Conservation (phyloP, 1,140 invertebrate genomes). For the Ceratosolen solmsi region DNA sequence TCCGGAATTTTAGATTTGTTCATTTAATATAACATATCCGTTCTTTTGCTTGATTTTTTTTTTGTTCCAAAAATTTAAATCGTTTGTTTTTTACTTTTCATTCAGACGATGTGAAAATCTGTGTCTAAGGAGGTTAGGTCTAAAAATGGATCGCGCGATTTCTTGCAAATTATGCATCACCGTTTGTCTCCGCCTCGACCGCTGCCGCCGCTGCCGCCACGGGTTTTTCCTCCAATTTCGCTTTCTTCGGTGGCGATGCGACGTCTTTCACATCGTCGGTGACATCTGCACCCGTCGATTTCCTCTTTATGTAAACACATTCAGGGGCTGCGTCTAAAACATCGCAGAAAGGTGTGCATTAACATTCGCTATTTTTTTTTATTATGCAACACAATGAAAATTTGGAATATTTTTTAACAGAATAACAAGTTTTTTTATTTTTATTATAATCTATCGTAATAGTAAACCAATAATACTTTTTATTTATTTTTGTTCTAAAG, state of each 20-base stretch:
- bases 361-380: background rate
- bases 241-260: conserved; percentile 82
- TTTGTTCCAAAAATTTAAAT: conserved; percentile 30
- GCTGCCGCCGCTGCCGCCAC: conserved; percentile 58
- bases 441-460: too few species aligned
- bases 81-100: conserved; percentile 17
- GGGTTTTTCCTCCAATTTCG: conserved; percentile 78
- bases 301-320: conserved; percentile 79
- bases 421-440: too few species aligned
- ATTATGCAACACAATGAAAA: too few species aligned
- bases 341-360: background rate
- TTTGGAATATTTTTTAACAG: too few species aligned
- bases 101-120: conserved; percentile 48
- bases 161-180: conserved; percentile 68
- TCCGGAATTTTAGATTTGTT: conserved; percentile 27
- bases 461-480: too few species aligned
- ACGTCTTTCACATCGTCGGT: conserved; percentile 75
- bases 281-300: conserved; percentile 77
- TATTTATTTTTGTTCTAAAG: too few species aligned
- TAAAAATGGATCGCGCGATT: conserved; percentile 43
- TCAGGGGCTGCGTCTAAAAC: conserved; percentile 63
- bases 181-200: conserved; percentile 75
- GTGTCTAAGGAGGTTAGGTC: conserved; percentile 48
- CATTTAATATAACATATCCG: conserved; percentile 38
- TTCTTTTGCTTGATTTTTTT: background rate